These are phyloP conservation scores for Anthopleura xanthogrammica DNA, from an alignment of 92 coral and sea anemone genomes.

Conservation along the genomic window DNA sequence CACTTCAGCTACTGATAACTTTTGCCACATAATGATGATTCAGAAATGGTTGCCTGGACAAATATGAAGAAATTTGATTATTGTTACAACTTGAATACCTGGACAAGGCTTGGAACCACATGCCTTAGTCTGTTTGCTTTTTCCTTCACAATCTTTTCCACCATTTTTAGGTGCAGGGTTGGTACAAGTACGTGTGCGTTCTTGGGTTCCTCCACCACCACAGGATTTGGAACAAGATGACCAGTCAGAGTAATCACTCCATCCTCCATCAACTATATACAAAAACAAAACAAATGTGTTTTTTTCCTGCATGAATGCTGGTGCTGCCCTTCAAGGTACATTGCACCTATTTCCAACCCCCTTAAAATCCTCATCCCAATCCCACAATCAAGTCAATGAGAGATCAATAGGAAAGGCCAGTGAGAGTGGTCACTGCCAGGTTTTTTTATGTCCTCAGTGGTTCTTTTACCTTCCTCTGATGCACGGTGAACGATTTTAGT, in stretches of 20 bases:
- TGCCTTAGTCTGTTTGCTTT: background rate
- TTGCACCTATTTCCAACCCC: no score
- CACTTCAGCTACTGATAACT: no score
- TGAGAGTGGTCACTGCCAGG: no score
- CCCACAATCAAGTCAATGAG: no score
- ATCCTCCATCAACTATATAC: slow-evolving; percentile 17
- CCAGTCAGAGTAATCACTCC: slow-evolving; percentile 18
- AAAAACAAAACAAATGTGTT: no score
- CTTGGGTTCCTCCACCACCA: background rate
- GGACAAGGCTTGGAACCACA: slow-evolving; percentile 1
- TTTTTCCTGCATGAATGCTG: background rate
- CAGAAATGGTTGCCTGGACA: background rate
- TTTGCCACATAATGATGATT: no score
- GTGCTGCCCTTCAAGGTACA: background rate
- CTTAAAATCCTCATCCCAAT: no score
- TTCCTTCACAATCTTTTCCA: slow-evolving; percentile 2
- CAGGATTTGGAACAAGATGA: background rate
- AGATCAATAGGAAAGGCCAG: no score
- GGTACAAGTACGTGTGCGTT: background rate
- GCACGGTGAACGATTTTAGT: no score
- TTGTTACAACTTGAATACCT: background rate
- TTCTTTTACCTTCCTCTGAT: no score
- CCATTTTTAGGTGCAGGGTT: background rate
- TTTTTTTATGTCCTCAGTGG: no score
- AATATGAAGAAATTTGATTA: no score